A percentile compares a stretch with the other conserved stretches of the same genome.
phyloP scores from a whole-genome alignment of 2,113 vertebrate species.

The Nettapus auritus region DNA sequence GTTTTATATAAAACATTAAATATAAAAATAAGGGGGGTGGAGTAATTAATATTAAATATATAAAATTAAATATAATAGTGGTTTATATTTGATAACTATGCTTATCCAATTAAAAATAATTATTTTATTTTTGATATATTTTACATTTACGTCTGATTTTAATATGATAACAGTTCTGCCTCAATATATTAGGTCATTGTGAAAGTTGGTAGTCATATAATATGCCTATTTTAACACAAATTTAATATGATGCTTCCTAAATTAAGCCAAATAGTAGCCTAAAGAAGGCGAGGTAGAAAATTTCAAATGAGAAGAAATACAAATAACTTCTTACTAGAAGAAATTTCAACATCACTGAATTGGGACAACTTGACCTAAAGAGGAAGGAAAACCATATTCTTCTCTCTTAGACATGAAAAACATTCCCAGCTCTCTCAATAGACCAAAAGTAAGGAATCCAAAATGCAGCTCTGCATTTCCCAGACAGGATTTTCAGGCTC shows the following conservation, averaged over 20 bases:
- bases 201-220: neutral
- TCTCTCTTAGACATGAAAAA: neutral
- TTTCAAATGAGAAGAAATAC: neutral
- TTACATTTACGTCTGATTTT: neutral
- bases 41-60: too few relatives aligned
- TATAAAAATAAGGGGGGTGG: too few relatives aligned
- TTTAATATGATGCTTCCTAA: neutral
- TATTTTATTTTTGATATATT: neutral
- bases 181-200: neutral
- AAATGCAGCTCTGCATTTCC: neutral
- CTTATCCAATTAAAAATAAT: too few relatives aligned
- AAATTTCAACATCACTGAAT: neutral
- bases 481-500: neutral
- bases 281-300: neutral
- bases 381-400: neutral
- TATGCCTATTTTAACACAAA: neutral
- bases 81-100: neutral
- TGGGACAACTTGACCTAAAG: neutral
- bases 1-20: neutral
- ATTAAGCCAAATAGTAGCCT: neutral
- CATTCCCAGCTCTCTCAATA: neutral
- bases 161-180: neutral
- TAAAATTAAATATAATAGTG: neutral
- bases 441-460: neutral
- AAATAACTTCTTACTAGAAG: neutral